Evolutionary conservation across 1,140 invertebrate species (phyloP), one percentile per base, ranked within the genome.

Genomic region (Proales similis): DNA sequence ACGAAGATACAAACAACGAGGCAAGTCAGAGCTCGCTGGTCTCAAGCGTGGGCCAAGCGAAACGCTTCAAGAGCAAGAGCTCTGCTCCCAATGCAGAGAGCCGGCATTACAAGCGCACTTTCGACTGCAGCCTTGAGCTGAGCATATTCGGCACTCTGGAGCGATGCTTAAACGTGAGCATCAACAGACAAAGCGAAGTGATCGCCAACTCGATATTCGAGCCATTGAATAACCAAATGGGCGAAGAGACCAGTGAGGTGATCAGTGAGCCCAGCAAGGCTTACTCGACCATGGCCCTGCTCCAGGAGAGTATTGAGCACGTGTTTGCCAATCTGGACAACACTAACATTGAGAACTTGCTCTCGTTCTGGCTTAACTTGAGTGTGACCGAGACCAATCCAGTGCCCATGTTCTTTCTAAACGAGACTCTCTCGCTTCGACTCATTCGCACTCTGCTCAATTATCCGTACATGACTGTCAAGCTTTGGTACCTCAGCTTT

Each of bases 271-370:
- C 4, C 24, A 57, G 36, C 36, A 36, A 5, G 5, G 12, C 9
- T 42, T 26, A 43, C 9, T 9, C 9, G 9, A 42, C 51, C 3
- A 30, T 43, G 27, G 7, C 7, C 27, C 11, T 57, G 6, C 14
- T 57, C 4, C 36, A 57, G 32, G 2, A 57, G 3, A 57, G 36
- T 0, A 14, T 57, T 0, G 5, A 57, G n/a, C 17, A 20, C 2
- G n/a, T 42, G 12, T 57, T 57, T 19, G 51, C 39, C 14, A 19
- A 57, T 43, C n/a, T 57, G 0, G 9, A 36, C 7, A 7, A 2
- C 1, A 57, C 45, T 1, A 57, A 57, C 22, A 57, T 57, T 24
- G 51, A 57, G 45, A 57, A 43, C 45, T 57, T 57, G 27, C 24
- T 57, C 0, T 14, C 19, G 7, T 57, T 57, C 45, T 57, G 51